These are phyloP conservation scores for Calyptomena viridis DNA, from an alignment of 2,113 vertebrate genomes.

Conservation along the genomic window DNA sequence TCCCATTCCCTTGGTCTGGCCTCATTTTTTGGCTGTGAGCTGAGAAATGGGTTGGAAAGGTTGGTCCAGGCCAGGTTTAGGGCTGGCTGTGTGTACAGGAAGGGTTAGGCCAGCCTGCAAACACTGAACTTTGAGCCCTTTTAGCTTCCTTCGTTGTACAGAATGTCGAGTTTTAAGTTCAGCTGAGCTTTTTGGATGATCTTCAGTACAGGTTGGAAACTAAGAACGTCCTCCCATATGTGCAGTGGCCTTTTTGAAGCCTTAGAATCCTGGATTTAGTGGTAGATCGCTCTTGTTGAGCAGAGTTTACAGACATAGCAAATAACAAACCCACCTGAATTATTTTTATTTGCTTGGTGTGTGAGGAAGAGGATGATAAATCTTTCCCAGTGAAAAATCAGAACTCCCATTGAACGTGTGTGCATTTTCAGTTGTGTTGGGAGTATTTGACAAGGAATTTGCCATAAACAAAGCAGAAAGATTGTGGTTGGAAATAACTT, in stretches of 20 bases:
- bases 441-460: not conserved
- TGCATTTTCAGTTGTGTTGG: not conserved
- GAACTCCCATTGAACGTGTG: not conserved
- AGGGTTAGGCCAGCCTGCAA: not conserved
- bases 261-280: not conserved
- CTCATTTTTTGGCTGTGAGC: not conserved
- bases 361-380: not conserved
- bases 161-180: not conserved
- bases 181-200: not conserved
- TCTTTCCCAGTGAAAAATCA: fast-evolving
- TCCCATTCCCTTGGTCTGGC: not conserved
- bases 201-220: not conserved
- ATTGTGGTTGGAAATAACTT: not conserved
- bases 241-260: not conserved
- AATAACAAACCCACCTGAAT: not conserved
- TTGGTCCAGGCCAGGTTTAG: too few species aligned
- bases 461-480: not conserved
- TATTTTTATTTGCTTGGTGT: not conserved
- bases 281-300: not conserved
- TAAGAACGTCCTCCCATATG: not conserved
- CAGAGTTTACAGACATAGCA: not conserved
- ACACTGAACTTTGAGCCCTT: not conserved
- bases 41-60: not conserved
- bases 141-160: not conserved
- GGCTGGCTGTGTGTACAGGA: too few species aligned